A percentile compares a stretch with the other conserved stretches of the same genome.
phyloP scores from a whole-genome alignment of 2,113 vertebrate species.

The Larimichthys crocea region DNA sequence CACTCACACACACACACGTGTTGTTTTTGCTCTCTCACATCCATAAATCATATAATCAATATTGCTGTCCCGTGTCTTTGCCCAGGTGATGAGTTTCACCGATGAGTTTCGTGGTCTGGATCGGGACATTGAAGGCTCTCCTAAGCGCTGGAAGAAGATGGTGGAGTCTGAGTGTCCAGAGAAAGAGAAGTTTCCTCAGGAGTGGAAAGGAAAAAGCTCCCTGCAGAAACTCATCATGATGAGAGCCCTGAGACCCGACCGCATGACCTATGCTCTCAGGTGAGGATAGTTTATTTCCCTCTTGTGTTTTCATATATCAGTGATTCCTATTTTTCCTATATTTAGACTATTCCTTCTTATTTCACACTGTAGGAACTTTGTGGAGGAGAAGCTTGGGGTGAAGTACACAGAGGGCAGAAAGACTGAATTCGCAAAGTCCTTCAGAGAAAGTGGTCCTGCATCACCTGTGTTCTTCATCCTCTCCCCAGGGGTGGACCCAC shows the following conservation, averaged over 20 bases:
- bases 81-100: slow-evolving; percentile 82
- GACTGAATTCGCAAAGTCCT: slow-evolving; percentile 83
- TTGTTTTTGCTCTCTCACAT: not conserved
- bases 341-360: slow-evolving; percentile 4
- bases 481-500: slow-evolving; percentile 80
- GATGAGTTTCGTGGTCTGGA: slow-evolving; percentile 85
- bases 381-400: slow-evolving; percentile 83
- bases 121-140: slow-evolving; percentile 85
- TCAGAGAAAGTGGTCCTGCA: slow-evolving; percentile 81
- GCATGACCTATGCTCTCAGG: slow-evolving; percentile 84
- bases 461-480: slow-evolving; percentile 83
- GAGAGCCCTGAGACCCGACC: slow-evolving; percentile 79
- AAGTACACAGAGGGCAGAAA: slow-evolving; percentile 85
- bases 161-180: slow-evolving; percentile 85
- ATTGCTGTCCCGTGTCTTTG: not conserved
- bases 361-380: slow-evolving; percentile 80
- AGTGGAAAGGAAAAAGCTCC: slow-evolving; percentile 84
- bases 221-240: slow-evolving; percentile 85
- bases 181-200: slow-evolving; percentile 85
- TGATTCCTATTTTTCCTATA: not conserved
- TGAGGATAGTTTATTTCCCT: slow-evolving; percentile 26
- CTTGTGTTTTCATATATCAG: not conserved
- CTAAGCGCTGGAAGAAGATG: slow-evolving; percentile 83
- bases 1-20: not conserved
- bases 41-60: not conserved